Percentiles rank a stretch among this genome's conserved stretches.
Evolutionary conservation across 2,888 invertebrate species (phyloP).

Genomic region (Cantharis nigra): DNA sequence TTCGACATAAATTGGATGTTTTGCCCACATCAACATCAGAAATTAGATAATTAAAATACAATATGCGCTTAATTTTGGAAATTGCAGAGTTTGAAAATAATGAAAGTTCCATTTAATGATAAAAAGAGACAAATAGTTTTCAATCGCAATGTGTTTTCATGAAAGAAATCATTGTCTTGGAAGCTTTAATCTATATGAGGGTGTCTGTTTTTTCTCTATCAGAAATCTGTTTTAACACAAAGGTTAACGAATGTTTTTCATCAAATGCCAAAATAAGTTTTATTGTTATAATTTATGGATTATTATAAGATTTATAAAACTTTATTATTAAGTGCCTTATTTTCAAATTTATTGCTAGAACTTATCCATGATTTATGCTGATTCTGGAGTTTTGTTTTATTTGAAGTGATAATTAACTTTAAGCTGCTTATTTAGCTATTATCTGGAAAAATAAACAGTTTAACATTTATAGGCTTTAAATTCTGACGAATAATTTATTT

Average conservation of each 20-base stretch:
- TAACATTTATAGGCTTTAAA: neutral
- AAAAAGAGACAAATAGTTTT: constrained; percentile 3
- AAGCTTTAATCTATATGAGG: constrained; percentile 17
- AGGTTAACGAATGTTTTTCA: constrained; percentile 30
- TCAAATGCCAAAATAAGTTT: constrained; percentile 26
- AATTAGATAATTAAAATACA: neutral
- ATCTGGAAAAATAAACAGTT: neutral
- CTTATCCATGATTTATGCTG: neutral
- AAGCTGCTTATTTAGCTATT: neutral
- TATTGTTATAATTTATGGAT: constrained; percentile 14
- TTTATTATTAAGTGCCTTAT: neutral
- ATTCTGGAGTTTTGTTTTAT: neutral
- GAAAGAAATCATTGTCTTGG: constrained; percentile 10
- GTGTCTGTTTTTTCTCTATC: constrained; percentile 26
- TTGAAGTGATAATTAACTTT: neutral
- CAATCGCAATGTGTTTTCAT: constrained; percentile 10
- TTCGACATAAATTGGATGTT: neutral
- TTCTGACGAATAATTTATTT: neutral
- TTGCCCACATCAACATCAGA: neutral
- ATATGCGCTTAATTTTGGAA: neutral
- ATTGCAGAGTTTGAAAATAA: neutral
- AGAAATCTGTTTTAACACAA: constrained; percentile 26
- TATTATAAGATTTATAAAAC: neutral
- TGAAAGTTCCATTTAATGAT: neutral
- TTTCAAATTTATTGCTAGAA: neutral